Base-by-base conservation (phyloP, 2,113 vertebrate genomes). In the Puffinus mauretanicus region DNA sequence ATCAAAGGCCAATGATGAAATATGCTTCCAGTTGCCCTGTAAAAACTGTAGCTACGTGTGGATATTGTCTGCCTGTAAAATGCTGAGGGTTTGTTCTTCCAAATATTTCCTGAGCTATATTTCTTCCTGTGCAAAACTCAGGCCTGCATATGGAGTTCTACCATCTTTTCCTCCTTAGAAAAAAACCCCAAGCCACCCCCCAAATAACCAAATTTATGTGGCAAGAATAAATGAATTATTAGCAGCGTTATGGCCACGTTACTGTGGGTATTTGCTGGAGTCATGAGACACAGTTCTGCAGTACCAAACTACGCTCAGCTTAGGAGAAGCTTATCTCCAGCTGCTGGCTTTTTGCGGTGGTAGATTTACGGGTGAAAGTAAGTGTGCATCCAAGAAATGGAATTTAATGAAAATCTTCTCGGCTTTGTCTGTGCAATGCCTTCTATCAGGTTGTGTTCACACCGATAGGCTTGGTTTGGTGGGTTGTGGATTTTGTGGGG, bases 171-270 rank as follows among this genome's bases (percentile, higher is more conserved):
- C 44, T 26, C 2, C 24, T 6, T 9, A 24, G 38, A 42, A 10
- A 20, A 71, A 13, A 57, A 29, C 2, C 6, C 8, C 25, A 2
- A 9, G 18, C 40, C 55, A 3, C 10, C 3, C 14, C 11, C 8
- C 34, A 10, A 6, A 8, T 17, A 16, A 22, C 4, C 9, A 5
- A 4, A 25, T 15, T 1, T 14, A 6, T n/a, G 30, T 15, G 13
- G 1, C 27, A 54, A 11, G 51, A 40, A 1, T 10, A 3, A 22
- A 5, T 18, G 19, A 9, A 4, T 44, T 15, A 1, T 10, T 27
- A 30, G n/a, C 4, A 10, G 29, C 13, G 32, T 26, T 17, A 0
- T 1, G 29, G 18, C 13, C 3, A 0, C 3, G n/a, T 20, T 11
- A 0, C 40, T 8, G 34, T 7, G 70, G 32, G 30, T 4, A 2